These are phyloP conservation scores for Onychorhynchus coronatus DNA, from an alignment of 2,113 vertebrate genomes.

Conservation along the genomic window DNA sequence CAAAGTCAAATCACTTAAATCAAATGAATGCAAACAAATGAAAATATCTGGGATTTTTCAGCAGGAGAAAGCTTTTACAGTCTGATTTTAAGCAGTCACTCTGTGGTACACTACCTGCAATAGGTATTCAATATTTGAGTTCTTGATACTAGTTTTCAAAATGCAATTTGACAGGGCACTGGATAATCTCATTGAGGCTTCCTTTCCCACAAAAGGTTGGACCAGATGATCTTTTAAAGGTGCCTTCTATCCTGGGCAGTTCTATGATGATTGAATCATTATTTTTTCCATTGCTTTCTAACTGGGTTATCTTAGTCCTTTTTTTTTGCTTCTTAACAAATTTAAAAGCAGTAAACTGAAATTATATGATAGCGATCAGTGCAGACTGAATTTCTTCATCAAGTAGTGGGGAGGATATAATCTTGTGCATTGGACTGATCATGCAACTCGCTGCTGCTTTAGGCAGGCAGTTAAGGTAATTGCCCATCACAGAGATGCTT, in stretches of 20 bases:
- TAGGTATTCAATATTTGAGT: neutral
- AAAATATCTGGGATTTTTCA: neutral
- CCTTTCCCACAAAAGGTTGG: neutral
- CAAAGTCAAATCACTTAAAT: neutral
- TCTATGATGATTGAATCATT: neutral
- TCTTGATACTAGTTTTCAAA: neutral
- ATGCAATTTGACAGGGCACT: neutral
- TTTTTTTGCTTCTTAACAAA: neutral
- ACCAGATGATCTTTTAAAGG: neutral
- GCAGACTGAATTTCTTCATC: constrained; percentile 47
- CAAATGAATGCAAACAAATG: neutral
- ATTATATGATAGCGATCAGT: neutral
- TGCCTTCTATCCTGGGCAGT: neutral
- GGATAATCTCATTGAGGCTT: neutral
- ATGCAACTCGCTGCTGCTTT: constrained; percentile 32
- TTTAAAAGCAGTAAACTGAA: neutral
- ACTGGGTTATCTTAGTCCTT: neutral
- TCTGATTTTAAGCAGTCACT: neutral
- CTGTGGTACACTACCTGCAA: neutral
- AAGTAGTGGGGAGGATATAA: constrained; percentile 26
- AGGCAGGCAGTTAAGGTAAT: constrained; percentile 65
- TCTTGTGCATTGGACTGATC: constrained; percentile 41
- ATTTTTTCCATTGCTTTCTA: neutral
- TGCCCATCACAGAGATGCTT: constrained; percentile 48
- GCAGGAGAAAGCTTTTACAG: neutral